Evolutionary conservation across 2,113 vertebrate species (phyloP).

Genomic region (Ptilonorhynchus violaceus): DNA sequence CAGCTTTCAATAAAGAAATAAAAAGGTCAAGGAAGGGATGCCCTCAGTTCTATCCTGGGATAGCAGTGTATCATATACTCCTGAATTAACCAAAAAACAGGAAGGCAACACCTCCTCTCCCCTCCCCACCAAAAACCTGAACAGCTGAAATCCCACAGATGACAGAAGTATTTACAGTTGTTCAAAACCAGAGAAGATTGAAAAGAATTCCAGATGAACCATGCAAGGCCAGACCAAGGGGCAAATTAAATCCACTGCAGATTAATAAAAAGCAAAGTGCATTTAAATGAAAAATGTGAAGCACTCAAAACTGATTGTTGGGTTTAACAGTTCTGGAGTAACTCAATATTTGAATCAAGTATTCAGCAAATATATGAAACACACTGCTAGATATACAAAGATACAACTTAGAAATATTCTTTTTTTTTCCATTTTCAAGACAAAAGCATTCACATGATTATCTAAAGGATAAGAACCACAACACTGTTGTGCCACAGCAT

Average conservation of each 20-base stretch:
- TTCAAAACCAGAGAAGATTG: neutral
- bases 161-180: neutral
- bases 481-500: neutral
- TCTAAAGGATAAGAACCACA: conserved; percentile 3
- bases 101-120: neutral
- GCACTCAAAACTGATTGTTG: neutral
- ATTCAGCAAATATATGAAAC: neutral
- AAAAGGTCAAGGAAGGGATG: neutral
- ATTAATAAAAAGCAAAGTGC: conserved; percentile 34
- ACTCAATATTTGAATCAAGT: conserved; percentile 4
- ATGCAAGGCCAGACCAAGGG: neutral
- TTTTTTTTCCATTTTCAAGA: neutral
- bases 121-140: neutral
- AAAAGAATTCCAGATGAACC: conserved; percentile 8
- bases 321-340: neutral
- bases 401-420: neutral
- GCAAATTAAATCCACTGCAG: conserved; percentile 30
- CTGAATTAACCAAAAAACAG: neutral
- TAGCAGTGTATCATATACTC: neutral
- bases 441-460: neutral
- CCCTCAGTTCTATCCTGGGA: neutral
- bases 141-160: neutral
- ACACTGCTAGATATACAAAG: neutral
- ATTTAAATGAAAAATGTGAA: conserved; percentile 33
- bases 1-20: neutral